Conservation (phyloP, 2,113 vertebrate species). For the Pelodiscus sinensis region DNA sequence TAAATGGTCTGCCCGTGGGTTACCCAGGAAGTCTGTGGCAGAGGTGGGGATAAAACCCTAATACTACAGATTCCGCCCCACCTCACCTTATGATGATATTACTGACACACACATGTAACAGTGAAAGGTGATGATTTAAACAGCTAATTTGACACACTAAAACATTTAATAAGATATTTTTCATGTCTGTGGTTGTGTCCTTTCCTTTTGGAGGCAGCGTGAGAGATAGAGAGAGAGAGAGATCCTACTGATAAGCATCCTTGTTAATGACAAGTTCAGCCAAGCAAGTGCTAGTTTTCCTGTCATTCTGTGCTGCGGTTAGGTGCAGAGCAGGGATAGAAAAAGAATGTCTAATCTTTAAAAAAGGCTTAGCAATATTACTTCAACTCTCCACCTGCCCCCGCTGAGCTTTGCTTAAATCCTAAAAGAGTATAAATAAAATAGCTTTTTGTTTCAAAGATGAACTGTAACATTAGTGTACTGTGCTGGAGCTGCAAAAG, state of each 20-base stretch:
- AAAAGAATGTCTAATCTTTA: background rate
- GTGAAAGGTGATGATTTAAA: conserved; percentile 13
- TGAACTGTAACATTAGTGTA: background rate
- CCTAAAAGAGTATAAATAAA: conserved; percentile 38
- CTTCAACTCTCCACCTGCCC: conserved; percentile 27
- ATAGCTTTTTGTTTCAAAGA: conserved; percentile 8
- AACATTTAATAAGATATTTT: background rate
- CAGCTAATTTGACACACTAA: background rate
- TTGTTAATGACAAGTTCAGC: conserved; percentile 39
- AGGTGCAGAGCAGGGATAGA: conserved; percentile 45
- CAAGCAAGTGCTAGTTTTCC: conserved; percentile 12
- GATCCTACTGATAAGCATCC: conserved; percentile 7
- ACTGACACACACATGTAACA: background rate
- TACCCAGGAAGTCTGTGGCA: background rate
- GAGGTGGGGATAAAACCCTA: background rate
- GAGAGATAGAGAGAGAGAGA: background rate
- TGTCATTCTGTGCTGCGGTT: background rate
- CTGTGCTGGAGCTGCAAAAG: background rate
- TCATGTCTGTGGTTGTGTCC: background rate
- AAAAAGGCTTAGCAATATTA: conserved; percentile 51
- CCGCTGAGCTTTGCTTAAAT: conserved; percentile 22
- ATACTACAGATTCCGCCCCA: background rate
- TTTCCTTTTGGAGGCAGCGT: conserved; percentile 29
- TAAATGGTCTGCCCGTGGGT: background rate
- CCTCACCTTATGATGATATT: background rate